Evolutionary conservation across 1,140 invertebrate species (phyloP), one percentile per base, ranked within the genome.

Genomic region (Harpegnathos saltator): DNA sequence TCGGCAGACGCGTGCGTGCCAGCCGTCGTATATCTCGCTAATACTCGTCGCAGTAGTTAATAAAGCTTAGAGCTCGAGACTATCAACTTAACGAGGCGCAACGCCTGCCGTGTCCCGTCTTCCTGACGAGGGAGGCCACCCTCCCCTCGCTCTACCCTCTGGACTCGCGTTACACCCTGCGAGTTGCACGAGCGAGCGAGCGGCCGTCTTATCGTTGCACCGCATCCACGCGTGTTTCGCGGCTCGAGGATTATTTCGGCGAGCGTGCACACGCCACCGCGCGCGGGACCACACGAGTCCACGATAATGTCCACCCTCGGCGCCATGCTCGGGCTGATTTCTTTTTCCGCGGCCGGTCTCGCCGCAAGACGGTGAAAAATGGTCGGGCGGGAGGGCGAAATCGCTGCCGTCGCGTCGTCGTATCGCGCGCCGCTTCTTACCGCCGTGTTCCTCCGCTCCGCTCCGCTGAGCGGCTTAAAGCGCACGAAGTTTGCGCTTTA

Each of bases 321-420:
- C 7, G 15, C 29, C 7, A n/a, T n/a, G n/a, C n/a, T 29, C 14
- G 19, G 29, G 65, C 33, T 80, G 29, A 63, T 58, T 80, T 69
- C 52, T 52, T 77, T 24, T 44, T 44, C 38, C 38, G 7, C 66
- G 33, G 75, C 33, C 52, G 24, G 65, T 71, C 48, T 58, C 52
- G 52, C 65, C 15, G 69, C 44, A 48, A 69, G 52, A 80, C 44
- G 52, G 33, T 80, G 65, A 80, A 80, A 80, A 80, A 80, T 80
- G 54, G 65, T 24, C 33, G 24, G 29, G 74, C 24, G 44, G 19
- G 65, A 24, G 19, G 59, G 38, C 50, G 52, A 44, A 80, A 80
- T 80, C 75, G 65, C 17, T 29, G n/a, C n/a, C n/a, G n/a, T n/a
- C n/a, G n/a, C n/a, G n/a, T n/a, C n/a, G n/a, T 22, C 33, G 19